A percentile compares a stretch with the other conserved stretches of the same genome.
phyloP scores from a whole-genome alignment of 92 coral and sea anemone genomes.

The Palythoa caribaeorum region DNA sequence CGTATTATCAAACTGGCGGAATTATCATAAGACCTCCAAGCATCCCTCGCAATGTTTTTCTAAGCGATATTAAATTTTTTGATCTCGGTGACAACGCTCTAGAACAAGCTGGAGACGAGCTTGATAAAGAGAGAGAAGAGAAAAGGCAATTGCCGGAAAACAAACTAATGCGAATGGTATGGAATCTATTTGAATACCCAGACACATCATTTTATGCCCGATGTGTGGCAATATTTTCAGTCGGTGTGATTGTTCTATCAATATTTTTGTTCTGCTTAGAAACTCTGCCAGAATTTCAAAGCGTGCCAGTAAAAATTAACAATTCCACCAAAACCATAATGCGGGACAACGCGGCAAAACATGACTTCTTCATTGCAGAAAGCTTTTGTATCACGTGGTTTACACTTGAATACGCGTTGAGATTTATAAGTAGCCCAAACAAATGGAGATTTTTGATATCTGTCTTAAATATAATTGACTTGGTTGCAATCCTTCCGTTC shows the following conservation, averaged over 20 bases:
- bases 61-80: conserved; percentile 89
- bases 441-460: conserved; percentile 94
- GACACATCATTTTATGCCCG: conserved; percentile 91
- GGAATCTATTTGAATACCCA: conserved; percentile 95
- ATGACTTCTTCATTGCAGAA: conserved; percentile 81
- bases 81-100: conserved; percentile 95
- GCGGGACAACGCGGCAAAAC: conserved; percentile 48
- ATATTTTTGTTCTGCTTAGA: conserved; percentile 95
- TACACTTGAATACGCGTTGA: conserved; percentile 83
- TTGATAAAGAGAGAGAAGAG: conserved; percentile 72
- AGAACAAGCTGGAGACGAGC: conserved; percentile 85
- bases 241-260: conserved; percentile 82
- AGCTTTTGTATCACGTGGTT: conserved; percentile 96
- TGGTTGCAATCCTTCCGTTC: conserved; percentile 92
- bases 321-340: conserved; percentile 23
- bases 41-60: conserved; percentile 93
- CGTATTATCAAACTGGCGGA: conserved; percentile 96
- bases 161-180: conserved; percentile 78
- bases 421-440: conserved; percentile 85
- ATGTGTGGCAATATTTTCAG: conserved; percentile 85
- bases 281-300: conserved; percentile 93
- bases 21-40: conserved; percentile 89
- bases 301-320: conserved; percentile 35
- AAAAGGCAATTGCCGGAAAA: conserved; percentile 82
- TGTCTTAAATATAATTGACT: conserved; percentile 88